Conservation (phyloP, 2,888 invertebrate species). For the Acronicta alni region DNA sequence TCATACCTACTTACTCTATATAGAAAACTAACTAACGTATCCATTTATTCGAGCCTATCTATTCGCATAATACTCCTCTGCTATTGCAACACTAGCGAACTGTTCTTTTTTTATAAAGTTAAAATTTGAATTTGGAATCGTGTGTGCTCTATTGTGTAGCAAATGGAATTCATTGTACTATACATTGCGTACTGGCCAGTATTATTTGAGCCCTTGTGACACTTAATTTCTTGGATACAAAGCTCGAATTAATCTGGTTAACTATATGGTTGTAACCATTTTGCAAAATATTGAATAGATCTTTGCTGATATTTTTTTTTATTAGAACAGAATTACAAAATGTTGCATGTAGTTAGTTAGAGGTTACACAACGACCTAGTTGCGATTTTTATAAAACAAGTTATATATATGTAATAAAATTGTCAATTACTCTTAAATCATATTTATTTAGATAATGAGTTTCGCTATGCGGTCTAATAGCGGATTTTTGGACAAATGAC, state of each 20-base stretch:
- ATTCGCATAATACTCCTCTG: constrained; percentile 35
- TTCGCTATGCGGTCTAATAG: constrained; percentile 33
- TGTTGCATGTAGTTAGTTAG: constrained; percentile 51
- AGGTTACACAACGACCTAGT: constrained; percentile 59
- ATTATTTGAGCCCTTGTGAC: constrained; percentile 57
- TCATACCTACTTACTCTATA: constrained; percentile 1
- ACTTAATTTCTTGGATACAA: constrained; percentile 41
- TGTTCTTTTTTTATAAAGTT: constrained; percentile 74
- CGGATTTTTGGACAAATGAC: constrained; percentile 37
- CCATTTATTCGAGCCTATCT: constrained; percentile 28
- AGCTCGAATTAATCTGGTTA: constrained; percentile 46
- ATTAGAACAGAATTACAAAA: constrained; percentile 69
- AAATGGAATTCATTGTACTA: constrained; percentile 84
- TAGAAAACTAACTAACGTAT: constrained; percentile 27
- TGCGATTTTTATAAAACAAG: constrained; percentile 58
- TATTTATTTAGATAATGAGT: constrained; percentile 50
- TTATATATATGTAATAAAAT: constrained; percentile 58
- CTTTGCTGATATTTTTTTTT: constrained; percentile 55
- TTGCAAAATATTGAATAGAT: constrained; percentile 73
- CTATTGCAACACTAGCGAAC: constrained; percentile 48
- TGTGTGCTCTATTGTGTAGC: constrained; percentile 86
- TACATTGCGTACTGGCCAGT: constrained; percentile 71
- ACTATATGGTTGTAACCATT: constrained; percentile 52
- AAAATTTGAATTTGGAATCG: constrained; percentile 86
- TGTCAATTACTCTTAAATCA: constrained; percentile 53